Evolutionary conservation across 2,888 invertebrate species (phyloP).

Genomic region (Ophion obscuratus): DNA sequence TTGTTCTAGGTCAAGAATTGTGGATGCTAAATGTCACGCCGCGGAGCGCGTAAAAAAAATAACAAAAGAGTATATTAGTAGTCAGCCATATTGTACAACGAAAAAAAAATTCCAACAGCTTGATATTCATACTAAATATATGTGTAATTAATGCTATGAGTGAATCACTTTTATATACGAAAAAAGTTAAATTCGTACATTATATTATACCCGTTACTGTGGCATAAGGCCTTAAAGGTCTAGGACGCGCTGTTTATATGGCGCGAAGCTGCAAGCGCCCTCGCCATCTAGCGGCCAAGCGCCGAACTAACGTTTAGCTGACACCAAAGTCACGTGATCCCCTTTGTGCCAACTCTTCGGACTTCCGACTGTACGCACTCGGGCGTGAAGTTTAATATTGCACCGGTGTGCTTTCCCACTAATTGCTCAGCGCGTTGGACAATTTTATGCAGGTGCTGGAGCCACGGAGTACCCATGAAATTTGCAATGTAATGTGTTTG

Average conservation of each 20-base stretch:
- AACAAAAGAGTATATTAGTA: no score
- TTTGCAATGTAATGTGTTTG: conserved; percentile 7
- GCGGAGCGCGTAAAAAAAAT: no score
- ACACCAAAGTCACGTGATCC: background rate
- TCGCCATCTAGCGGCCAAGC: background rate
- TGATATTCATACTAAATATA: no score
- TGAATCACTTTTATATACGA: no score
- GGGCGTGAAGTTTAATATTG: background rate
- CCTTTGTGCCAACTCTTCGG: background rate
- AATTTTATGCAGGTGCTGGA: conserved; percentile 6
- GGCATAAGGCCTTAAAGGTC: background rate
- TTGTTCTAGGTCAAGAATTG: no score
- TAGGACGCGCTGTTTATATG: background rate
- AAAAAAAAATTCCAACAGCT: no score
- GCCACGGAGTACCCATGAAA: background rate
- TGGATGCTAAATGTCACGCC: no score
- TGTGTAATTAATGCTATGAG: no score
- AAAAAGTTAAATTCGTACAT: no score
- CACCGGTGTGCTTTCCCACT: conserved; percentile 30
- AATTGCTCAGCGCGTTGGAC: conserved; percentile 19
- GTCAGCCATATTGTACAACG: no score
- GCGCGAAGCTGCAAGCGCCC: background rate
- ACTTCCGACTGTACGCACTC: background rate
- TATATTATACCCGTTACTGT: no score
- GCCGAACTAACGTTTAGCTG: background rate